Evolutionary conservation across 2,797 vertebrate species (phyloP).

Genomic region (Crocidura indochinensis): DNA sequence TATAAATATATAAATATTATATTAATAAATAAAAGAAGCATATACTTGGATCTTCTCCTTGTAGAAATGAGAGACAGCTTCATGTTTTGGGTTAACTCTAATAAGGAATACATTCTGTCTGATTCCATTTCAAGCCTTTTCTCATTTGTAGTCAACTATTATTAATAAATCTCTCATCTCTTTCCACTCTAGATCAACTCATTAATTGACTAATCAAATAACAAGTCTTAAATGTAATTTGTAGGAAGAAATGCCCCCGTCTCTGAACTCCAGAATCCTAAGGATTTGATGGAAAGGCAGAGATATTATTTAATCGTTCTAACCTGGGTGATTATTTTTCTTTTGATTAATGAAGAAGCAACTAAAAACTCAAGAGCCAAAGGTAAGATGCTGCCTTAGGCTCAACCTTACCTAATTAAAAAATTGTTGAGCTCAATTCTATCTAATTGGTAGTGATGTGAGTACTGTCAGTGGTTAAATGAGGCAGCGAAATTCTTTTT

Average conservation of each 20-base stretch:
- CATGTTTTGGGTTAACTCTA: conserved; percentile 7
- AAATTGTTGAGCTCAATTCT: conserved; percentile 5
- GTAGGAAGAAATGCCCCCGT: neutral
- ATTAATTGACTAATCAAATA: neutral
- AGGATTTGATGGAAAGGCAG: neutral
- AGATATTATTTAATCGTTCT: conserved; percentile 11
- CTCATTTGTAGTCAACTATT: neutral
- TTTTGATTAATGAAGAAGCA: conserved; percentile 53
- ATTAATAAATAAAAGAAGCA: neutral
- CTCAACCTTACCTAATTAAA: conserved; percentile 28
- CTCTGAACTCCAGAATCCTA: neutral
- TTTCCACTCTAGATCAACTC: neutral
- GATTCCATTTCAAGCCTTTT: neutral
- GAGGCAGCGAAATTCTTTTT: conserved; percentile 36
- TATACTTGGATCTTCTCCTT: neutral
- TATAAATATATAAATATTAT: neutral
- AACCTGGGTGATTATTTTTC: conserved; percentile 32
- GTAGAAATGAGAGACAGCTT: neutral
- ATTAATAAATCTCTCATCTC: neutral
- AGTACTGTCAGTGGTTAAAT: neutral
- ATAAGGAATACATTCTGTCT: neutral
- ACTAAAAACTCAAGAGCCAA: conserved; percentile 17
- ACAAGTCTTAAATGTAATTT: conserved; percentile 36
- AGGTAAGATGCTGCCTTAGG: conserved; percentile 1
- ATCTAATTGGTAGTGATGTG: neutral